Evolutionary conservation across 2,113 vertebrate species (phyloP).

Genomic region (Trematocara unimaculatum): DNA sequence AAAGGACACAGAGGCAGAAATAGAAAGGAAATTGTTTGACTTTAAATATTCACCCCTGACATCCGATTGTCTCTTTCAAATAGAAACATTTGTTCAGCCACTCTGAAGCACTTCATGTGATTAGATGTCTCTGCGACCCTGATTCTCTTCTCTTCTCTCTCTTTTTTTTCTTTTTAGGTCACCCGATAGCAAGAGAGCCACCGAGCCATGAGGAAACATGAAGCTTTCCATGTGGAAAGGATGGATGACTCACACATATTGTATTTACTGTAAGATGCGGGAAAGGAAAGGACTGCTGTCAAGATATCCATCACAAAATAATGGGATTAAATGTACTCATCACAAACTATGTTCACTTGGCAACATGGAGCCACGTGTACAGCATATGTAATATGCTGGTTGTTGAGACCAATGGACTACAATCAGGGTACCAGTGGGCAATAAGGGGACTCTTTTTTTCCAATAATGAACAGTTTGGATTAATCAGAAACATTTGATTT

Average conservation of each 20-base stretch:
- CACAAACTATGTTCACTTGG: slow-evolving; percentile 5
- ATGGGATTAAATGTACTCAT: slow-evolving; percentile 37
- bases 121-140: neutral
- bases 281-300: slow-evolving; percentile 24
- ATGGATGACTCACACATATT: slow-evolving; percentile 46
- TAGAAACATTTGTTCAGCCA: neutral
- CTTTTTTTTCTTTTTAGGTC: slow-evolving; percentile 75
- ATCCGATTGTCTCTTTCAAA: neutral
- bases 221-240: slow-evolving; percentile 36
- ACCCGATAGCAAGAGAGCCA: slow-evolving; percentile 86
- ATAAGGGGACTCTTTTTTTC: slow-evolving; percentile 20
- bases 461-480: slow-evolving; percentile 6
- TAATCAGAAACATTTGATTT: neutral
- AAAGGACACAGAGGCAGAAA: neutral
- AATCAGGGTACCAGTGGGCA: slow-evolving; percentile 35
- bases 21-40: neutral
- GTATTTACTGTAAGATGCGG: slow-evolving; percentile 17
- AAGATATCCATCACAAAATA: slow-evolving; percentile 44
- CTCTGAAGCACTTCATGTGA: neutral
- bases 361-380: neutral
- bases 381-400: slow-evolving; percentile 8
- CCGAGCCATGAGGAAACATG: slow-evolving; percentile 31
- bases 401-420: slow-evolving; percentile 23
- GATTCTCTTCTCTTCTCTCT: slow-evolving; percentile 11
- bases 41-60: slow-evolving; percentile 10